Evolutionary conservation across 2,888 invertebrate genomes (phyloP).

Genomic region (Epinotia bilunana): DNA sequence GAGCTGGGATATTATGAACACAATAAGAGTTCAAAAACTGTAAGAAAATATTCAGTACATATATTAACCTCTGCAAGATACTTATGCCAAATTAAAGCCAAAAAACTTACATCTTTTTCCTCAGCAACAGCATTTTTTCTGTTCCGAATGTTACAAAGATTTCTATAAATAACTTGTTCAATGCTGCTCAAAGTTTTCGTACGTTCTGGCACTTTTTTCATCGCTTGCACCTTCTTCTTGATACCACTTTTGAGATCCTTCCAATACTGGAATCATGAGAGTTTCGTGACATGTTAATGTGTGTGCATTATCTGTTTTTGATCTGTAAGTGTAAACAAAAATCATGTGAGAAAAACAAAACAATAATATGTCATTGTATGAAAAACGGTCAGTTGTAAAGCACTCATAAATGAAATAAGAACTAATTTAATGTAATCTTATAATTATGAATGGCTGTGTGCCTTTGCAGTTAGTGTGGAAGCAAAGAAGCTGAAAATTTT

Average conservation of each 20-base stretch:
- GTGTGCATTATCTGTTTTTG: neutral
- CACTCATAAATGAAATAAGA: no score
- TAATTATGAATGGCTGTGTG: no score
- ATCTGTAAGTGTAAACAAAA: neutral
- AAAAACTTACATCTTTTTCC: conserved; percentile 27
- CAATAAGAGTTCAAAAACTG: neutral
- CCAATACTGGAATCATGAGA: conserved; percentile 35
- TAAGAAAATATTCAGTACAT: neutral
- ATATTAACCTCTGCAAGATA: no score
- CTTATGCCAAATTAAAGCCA: no score
- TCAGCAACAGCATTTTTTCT: neutral
- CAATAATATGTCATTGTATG: neutral
- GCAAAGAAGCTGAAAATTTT: no score
- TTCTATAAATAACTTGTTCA: conserved; percentile 20
- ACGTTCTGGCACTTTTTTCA: neutral
- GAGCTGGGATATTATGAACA: no score
- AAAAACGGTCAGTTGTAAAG: no score
- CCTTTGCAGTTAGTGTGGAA: no score
- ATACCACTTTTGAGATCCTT: conserved; percentile 36
- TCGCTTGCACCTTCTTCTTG: conserved; percentile 27
- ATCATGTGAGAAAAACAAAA: neutral
- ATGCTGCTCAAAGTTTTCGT: conserved; percentile 10
- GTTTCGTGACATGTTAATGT: neutral
- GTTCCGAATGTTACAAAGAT: conserved; percentile 10
- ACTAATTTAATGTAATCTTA: no score